These are phyloP conservation scores for Menura novaehollandiae DNA, from an alignment of 2,113 vertebrate species.

Conservation along the genomic window DNA sequence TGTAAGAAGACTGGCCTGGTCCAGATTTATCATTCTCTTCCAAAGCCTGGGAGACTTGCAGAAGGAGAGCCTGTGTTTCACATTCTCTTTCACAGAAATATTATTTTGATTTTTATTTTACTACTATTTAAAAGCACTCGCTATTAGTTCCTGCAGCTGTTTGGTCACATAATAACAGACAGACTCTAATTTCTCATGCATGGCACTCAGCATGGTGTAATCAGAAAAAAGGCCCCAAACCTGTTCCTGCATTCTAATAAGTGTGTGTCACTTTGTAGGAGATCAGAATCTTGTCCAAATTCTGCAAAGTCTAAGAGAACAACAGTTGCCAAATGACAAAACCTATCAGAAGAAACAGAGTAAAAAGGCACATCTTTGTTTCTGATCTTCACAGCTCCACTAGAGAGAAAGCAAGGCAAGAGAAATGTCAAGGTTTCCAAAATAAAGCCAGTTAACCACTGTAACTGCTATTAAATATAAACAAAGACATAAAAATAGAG, in stretches of 20 bases:
- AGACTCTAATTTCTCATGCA: constrained; percentile 26
- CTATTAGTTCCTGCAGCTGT: constrained; percentile 20
- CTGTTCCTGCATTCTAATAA: constrained; percentile 37
- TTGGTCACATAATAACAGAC: constrained; percentile 17
- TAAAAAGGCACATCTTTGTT: constrained; percentile 31
- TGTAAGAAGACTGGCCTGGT: not conserved
- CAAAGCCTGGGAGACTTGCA: not conserved
- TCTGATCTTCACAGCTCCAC: constrained; percentile 12
- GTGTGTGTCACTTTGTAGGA: not conserved
- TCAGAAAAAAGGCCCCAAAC: constrained; percentile 34
- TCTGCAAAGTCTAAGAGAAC: constrained; percentile 24
- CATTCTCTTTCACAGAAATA: not conserved
- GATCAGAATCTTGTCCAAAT: constrained; percentile 46
- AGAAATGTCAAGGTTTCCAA: constrained; percentile 16
- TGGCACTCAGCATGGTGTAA: constrained; percentile 20
- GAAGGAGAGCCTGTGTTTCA: not conserved
- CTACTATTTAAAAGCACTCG: not conserved
- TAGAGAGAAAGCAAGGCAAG: no score
- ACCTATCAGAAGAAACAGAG: constrained; percentile 38
- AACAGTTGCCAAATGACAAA: constrained; percentile 52
- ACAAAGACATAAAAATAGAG: constrained; percentile 9
- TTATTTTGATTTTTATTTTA: constrained; percentile 2
- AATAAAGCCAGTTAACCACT: constrained; percentile 22
- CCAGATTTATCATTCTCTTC: not conserved
- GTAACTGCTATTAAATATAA: constrained; percentile 33